A percentile compares a stretch with the other conserved stretches of the same genome.
phyloP scores from a whole-genome alignment of 1,140 invertebrate genomes.

The Hydropsyche tenuis region DNA sequence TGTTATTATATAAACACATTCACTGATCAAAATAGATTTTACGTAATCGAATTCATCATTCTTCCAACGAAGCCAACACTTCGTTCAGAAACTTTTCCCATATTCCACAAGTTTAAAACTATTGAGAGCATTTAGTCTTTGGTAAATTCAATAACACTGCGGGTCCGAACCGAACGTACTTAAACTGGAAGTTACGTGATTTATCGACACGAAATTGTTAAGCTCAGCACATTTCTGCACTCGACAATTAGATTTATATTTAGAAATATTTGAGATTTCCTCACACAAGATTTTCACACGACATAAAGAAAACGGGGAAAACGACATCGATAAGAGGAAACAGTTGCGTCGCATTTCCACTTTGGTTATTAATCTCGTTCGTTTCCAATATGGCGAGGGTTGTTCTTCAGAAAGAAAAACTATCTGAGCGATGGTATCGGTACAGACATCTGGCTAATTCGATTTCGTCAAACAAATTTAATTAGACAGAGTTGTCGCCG shows the following conservation, averaged over 20 bases:
- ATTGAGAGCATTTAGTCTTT: background rate
- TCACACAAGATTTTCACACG: background rate
- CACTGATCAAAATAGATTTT: too few species aligned
- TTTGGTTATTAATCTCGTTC: background rate
- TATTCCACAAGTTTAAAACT: constrained; percentile 4
- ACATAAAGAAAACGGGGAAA: background rate
- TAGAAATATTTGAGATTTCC: background rate
- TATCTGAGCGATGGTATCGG: background rate
- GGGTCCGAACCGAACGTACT: background rate
- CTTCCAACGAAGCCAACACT: too few species aligned
- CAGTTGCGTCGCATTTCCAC: background rate
- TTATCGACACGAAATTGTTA: constrained; percentile 3
- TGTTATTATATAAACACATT: too few species aligned
- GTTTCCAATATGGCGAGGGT: too few species aligned
- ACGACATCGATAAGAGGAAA: background rate
- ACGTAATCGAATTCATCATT: too few species aligned
- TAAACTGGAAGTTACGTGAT: constrained; percentile 13
- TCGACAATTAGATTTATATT: background rate
- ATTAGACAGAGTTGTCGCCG: constrained; percentile 2
- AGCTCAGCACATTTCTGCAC: background rate
- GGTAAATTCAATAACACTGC: constrained; percentile 13
- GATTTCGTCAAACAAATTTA: constrained; percentile 36
- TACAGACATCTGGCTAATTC: constrained; percentile 32
- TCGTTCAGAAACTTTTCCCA: constrained; percentile 11
- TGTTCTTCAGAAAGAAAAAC: background rate